Conservation (phyloP, 2,113 vertebrate species). For the Tichodroma muraria region DNA sequence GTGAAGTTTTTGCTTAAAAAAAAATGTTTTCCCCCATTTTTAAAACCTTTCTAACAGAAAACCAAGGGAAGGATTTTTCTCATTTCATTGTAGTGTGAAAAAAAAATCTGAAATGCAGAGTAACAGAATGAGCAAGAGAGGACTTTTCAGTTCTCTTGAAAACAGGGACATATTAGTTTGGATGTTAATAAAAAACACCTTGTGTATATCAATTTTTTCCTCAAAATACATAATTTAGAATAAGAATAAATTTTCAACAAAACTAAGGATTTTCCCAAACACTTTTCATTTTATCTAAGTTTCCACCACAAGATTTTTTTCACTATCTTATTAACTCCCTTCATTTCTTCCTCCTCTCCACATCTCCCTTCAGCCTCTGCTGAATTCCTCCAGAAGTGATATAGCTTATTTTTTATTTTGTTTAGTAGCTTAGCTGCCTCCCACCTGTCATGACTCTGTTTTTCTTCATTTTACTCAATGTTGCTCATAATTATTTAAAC, state of each 20-base stretch:
- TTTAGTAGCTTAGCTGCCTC: background rate
- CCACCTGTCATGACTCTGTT: background rate
- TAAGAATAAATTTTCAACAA: background rate
- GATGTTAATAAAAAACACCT: background rate
- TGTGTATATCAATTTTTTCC: background rate
- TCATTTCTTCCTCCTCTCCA: background rate
- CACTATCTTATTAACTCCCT: background rate
- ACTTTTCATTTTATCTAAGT: background rate
- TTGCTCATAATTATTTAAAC: slow-evolving; percentile 17
- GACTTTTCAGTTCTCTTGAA: background rate
- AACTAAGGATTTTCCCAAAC: background rate
- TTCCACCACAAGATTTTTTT: background rate
- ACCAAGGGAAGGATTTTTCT: background rate
- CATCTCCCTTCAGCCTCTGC: background rate
- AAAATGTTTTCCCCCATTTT: background rate
- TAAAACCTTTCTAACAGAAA: background rate
- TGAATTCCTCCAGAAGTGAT: background rate
- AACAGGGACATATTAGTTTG: background rate
- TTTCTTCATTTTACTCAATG: background rate
- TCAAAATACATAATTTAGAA: background rate
- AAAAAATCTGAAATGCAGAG: background rate
- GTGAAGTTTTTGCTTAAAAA: background rate
- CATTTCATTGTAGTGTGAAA: background rate
- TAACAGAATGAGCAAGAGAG: background rate
- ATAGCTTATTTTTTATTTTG: background rate